Evolutionary conservation across 2,888 invertebrate genomes (phyloP), one percentile per base, ranked within the genome.

Genomic region (Tortricodes alternella): DNA sequence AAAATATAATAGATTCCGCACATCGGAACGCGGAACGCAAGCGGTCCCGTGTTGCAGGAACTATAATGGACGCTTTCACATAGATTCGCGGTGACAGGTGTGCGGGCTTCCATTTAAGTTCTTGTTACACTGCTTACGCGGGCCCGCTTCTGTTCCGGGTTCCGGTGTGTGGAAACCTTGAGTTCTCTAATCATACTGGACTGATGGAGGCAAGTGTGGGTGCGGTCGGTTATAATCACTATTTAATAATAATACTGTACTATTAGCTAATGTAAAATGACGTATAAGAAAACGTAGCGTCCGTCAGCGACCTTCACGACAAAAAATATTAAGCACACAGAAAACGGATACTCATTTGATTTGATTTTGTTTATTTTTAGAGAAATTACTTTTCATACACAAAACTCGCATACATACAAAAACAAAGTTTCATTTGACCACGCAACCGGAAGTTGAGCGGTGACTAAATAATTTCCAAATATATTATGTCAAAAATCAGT

Each of bases 171-270:
- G n/a, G n/a, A n/a, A n/a, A n/a, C n/a, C n/a, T n/a, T n/a, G n/a
- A n/a, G 24, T 35, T 13, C 9, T 44, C 39, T 38, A 34, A 18
- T 0, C 3, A 9, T 35, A 21, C 29, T 23, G 46, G 32, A 39
- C 23, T 39, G 29, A n/a, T 11, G 1, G 27, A 53, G 46, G 53
- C 53, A 39, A 53, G 46, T 37, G 46, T 37, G 46, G 43, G 46
- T 53, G 46, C 38, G 32, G 24, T 44, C 35, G 48, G 29, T 16
- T 56, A 46, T 46, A 46, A 49, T 44, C 29, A 15, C 44, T 50
- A 56, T 50, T 38, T 32, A 18, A 50, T 56, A 56, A 56, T 56
- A 56, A 56, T 56, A 56, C 56, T 56, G 56, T 50, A 49, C 49
- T 21, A 27, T 44, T 38, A 56, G 44, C 38, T 50, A 56, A 50